phyloP scores from a whole-genome alignment of 1,140 invertebrate genomes.

The Gryllus bimaculatus region DNA sequence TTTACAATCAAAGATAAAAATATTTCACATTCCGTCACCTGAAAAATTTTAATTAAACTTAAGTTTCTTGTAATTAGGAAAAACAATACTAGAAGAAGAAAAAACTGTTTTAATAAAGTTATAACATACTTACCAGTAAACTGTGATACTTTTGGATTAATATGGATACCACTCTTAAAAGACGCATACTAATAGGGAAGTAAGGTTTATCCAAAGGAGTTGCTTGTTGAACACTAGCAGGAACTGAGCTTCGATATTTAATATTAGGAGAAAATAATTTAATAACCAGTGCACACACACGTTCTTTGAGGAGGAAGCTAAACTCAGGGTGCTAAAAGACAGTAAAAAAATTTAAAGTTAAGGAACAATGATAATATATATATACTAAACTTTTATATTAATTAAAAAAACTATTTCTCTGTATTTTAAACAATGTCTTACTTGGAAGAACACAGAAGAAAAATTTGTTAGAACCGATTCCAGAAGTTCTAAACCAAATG shows the following conservation, averaged over 20 bases:
- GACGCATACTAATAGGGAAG: slow-evolving; percentile 92
- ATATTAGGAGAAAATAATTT: slow-evolving; percentile 96
- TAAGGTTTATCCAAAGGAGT: slow-evolving; percentile 80
- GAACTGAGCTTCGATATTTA: slow-evolving; percentile 63
- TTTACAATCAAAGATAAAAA: slow-evolving; percentile 94
- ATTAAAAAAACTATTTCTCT: not conserved
- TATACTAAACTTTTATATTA: slow-evolving; percentile 11
- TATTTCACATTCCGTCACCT: slow-evolving; percentile 97
- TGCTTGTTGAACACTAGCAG: slow-evolving; percentile 42
- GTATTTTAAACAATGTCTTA: slow-evolving; percentile 34
- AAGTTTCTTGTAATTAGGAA: not conserved
- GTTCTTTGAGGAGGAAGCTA: slow-evolving; percentile 87
- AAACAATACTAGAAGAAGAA: slow-evolving; percentile 13
- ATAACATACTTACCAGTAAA: slow-evolving; percentile 58
- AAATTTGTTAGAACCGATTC: slow-evolving; percentile 90
- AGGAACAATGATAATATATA: slow-evolving; percentile 7
- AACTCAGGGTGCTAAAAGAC: slow-evolving; percentile 82
- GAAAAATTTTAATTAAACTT: slow-evolving; percentile 25
- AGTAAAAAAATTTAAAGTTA: slow-evolving; percentile 23
- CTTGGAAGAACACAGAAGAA: slow-evolving; percentile 85
- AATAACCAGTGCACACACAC: slow-evolving; percentile 94
- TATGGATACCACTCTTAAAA: slow-evolving; percentile 85
- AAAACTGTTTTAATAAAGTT: not conserved
- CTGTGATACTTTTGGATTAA: slow-evolving; percentile 90
- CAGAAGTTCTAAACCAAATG: slow-evolving; percentile 89